Evolutionary conservation across 2,888 invertebrate species (phyloP).

Genomic region (Lithophane semibrunnea): DNA sequence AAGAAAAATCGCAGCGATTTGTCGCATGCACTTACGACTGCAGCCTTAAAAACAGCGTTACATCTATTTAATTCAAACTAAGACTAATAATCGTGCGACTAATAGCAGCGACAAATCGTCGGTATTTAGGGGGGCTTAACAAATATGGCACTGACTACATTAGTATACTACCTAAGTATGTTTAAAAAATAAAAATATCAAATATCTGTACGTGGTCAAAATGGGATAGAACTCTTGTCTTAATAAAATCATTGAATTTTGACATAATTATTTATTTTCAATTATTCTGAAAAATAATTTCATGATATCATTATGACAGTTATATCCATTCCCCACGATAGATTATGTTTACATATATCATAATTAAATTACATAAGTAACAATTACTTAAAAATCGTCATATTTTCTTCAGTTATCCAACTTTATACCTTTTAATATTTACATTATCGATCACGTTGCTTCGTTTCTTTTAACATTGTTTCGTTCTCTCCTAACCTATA

Average conservation of each 20-base stretch:
- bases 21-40: constrained; percentile 46
- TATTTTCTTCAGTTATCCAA: constrained; percentile 65
- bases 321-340: constrained; percentile 32
- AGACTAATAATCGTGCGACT: constrained; percentile 61
- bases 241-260: constrained; percentile 28
- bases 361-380: constrained; percentile 71
- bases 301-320: constrained; percentile 25
- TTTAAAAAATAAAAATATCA: constrained; percentile 65
- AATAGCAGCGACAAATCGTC: constrained; percentile 43
- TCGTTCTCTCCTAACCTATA: constrained; percentile 84
- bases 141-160: constrained; percentile 50
- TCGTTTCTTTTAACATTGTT: constrained; percentile 88
- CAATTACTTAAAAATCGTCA: constrained; percentile 69
- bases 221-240: constrained; percentile 32
- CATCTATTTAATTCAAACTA: constrained; percentile 42
- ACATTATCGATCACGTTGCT: constrained; percentile 83
- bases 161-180: constrained; percentile 66
- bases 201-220: constrained; percentile 39
- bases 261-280: constrained; percentile 28
- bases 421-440: constrained; percentile 78
- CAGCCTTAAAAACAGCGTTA: constrained; percentile 34
- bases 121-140: constrained; percentile 16
- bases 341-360: constrained; percentile 54
- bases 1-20: constrained; percentile 44
- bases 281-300: constrained; percentile 49